A percentile compares a stretch with the other conserved stretches of the same genome.
Evolutionary conservation across 2,113 vertebrate species (phyloP).

Genomic region (Hydrochoerus hydrochaeris): DNA sequence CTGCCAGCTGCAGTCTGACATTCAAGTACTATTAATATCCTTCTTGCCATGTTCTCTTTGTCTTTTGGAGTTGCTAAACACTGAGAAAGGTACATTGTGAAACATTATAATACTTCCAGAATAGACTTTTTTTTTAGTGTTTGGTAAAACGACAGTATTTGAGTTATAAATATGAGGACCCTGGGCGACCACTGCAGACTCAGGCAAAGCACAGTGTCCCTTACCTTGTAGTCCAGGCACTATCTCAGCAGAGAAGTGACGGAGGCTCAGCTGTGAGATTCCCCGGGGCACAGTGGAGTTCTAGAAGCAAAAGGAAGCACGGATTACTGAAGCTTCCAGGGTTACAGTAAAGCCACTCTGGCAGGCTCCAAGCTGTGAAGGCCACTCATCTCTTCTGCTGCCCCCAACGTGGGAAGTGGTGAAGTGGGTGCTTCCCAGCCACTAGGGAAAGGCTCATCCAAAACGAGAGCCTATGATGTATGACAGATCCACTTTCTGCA

Average conservation of each 20-base stretch:
- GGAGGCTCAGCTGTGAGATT: not conserved
- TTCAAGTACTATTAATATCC: no score
- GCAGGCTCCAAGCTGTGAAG: not conserved
- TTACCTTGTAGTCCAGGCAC: not conserved
- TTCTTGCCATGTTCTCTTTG: not conserved
- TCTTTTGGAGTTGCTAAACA: not conserved
- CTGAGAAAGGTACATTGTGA: not conserved
- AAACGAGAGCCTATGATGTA: not conserved
- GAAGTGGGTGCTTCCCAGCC: not conserved
- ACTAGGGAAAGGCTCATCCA: not conserved
- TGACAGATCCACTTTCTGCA: not conserved
- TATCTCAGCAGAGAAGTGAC: not conserved
- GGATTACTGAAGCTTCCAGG: not conserved
- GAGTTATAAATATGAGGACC: not conserved
- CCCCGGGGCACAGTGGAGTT: rapidly evolving
- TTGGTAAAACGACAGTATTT: not conserved
- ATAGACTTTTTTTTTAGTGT: not conserved
- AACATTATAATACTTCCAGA: not conserved
- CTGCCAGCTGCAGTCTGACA: not conserved
- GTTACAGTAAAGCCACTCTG: not conserved
- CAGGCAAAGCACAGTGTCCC: not conserved
- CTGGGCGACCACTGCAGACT: not conserved
- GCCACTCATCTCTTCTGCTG: not conserved
- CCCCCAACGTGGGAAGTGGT: not conserved
- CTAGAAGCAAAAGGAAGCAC: not conserved